Evolutionary conservation across 2,113 vertebrate genomes (phyloP), one percentile per base, ranked within the genome.

Genomic region (Periophthalmodon schlosseri): DNA sequence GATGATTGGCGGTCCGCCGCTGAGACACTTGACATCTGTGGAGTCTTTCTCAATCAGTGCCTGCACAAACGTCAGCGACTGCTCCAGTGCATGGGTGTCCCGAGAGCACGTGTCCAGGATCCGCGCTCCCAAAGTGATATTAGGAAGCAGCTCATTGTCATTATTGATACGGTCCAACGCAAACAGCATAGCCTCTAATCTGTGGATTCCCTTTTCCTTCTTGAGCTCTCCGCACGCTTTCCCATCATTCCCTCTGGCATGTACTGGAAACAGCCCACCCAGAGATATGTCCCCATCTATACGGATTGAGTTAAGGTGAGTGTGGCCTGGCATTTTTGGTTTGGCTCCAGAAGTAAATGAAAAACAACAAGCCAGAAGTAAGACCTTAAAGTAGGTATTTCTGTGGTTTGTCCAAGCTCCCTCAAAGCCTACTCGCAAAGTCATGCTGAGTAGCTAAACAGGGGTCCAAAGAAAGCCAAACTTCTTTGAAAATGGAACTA

Each of bases 151-250:
- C 78, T 97, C 96, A 0, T 95, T 94, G 93, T 98, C 97, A 1
- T 97, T 97, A 93, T 99, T 99, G 90, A 99, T 98, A 34, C 96
- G 95, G 71, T 99, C 97, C 91, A 99, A 86, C 6, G 97, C 97
- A 2, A 97, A 99, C 6, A 99, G 91, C 97, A 99, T 99, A 84
- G 96, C 97, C 94, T 99, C 97, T 86, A 99, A 88, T 69, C 97
- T 93, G 54, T 99, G 97, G 91, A 99, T 96, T 77, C 97, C 97
- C 71, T 99, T 99, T 75, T 99, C 97, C 87, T 99, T 99, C 91
- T 99, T 99, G 61, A 99, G 93, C 85, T 99, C 96, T 5, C 97
- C 97, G 0, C 97, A 99, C 84, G 96, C 95, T 78, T 96, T 97
- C 75, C 96, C 97, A 52, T 97, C 96, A 0, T 93, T 85, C 1